A percentile compares a stretch with the other conserved stretches of the same genome.
These are phyloP conservation scores for Drosophila sp. DNA, from an alignment of 1,140 invertebrate species.

Conservation along the genomic window DNA sequence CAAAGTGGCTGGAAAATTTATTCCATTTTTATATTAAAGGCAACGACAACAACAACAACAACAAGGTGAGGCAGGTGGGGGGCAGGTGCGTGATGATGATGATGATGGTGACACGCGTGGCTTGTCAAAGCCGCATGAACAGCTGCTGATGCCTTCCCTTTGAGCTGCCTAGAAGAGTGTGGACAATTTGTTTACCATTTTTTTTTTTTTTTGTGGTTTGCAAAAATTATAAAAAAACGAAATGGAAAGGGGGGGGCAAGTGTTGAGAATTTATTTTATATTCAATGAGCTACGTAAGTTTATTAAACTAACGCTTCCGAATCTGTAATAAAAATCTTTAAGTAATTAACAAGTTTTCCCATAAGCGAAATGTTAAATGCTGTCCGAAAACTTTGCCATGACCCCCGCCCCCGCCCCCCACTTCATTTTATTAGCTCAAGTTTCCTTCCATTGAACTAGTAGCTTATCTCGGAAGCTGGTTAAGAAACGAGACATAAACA, in stretches of 20 bases:
- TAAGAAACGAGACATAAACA: conserved; percentile 68
- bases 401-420: neutral
- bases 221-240: neutral
- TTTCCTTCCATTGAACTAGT: conserved; percentile 56
- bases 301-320: neutral
- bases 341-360: conserved; percentile 57
- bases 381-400: conserved; percentile 16
- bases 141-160: conserved; percentile 19
- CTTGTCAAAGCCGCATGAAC: conserved; percentile 62
- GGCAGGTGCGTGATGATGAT: conserved; percentile 18
- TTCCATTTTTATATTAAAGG: conserved; percentile 64
- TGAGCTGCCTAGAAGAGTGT: conserved; percentile 33
- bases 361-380: conserved; percentile 35
- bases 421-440: conserved; percentile 46
- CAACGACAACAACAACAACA: conserved; percentile 30
- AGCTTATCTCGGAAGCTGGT: conserved; percentile 36
- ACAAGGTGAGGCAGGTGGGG: conserved; percentile 15
- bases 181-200: conserved; percentile 40
- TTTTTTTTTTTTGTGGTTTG: conserved; percentile 17
- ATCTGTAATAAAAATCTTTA: conserved; percentile 29
- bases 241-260: neutral
- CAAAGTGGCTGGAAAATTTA: conserved; percentile 74
- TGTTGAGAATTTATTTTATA: neutral
- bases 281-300: neutral
- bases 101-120: conserved; percentile 60